Base-by-base conservation (phyloP, 1,140 invertebrate species). In the Drosophila rhopaloa region DNA sequence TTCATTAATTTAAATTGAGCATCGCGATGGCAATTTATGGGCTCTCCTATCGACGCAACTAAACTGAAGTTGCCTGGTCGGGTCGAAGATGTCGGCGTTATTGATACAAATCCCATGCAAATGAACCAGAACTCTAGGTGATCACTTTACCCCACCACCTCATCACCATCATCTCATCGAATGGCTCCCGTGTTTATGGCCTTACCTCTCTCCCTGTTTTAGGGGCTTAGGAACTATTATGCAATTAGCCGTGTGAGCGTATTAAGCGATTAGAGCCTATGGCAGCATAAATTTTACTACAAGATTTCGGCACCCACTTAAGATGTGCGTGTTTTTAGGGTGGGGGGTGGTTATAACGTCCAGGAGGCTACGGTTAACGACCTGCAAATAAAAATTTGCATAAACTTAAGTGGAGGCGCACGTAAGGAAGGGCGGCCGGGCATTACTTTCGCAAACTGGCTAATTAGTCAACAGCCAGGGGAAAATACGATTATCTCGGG, bases 361-460 rank as follows among this genome's bases (percentile, higher is more conserved):
- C 24, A 24, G 40, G 29, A 53, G 56, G 60, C 62, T 54, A 47
- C 83, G 83, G 83, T 86, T 86, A 86, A 86, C 80, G 83, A 86
- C 83, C 83, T 83, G 79, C 68, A 83, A 83, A 86, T 80, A 76
- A 79, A 86, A 86, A 86, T 86, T 86, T 76, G 70, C 84, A 89
- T 84, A 89, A 82, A 67, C 86, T 59, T 32, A 63, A 81, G 71
- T 66, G 82, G 59, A 46, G 41, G 55, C 51, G 47, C 72, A 81
- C 68, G 55, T 73, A 63, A 67, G 56, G 13, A 13, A 29, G 40
- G 24, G 43, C 8, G 59, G 10, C 14, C 50, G 58, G 38, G 76
- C 67, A 88, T 83, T 88, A 89, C 84, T 89, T 89, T 89, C 80
- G 82, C 85, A 84, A 89, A 79, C 65, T 79, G 77, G 47, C 84